A percentile compares a stretch with the other conserved stretches of the same genome.
phyloP scores from a whole-genome alignment of 1,140 invertebrate species.

The Drosophila setifemur region DNA sequence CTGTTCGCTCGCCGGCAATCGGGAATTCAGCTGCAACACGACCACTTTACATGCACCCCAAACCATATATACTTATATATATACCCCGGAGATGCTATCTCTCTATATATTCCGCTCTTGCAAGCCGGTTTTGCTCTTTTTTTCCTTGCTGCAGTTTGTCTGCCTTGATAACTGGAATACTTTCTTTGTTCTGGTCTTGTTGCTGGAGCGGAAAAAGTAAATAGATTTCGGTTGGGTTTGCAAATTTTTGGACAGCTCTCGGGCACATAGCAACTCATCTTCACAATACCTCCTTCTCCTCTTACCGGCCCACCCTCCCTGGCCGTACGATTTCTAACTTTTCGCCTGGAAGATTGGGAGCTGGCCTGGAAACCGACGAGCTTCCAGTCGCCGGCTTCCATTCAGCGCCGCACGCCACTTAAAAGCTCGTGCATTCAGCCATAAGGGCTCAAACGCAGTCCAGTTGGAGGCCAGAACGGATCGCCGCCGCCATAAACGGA shows the following conservation, averaged over 20 bases:
- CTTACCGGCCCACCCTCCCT: too few relatives aligned
- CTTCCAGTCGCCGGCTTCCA: slow-evolving; percentile 69
- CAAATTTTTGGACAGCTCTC: background rate
- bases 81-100: slow-evolving; percentile 21
- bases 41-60: slow-evolving; percentile 56
- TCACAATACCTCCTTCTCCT: background rate
- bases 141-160: slow-evolving; percentile 16
- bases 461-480: slow-evolving; percentile 79
- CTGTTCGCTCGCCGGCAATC: slow-evolving; percentile 61
- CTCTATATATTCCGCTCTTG: slow-evolving; percentile 7
- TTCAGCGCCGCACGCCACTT: slow-evolving; percentile 80
- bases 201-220: too few relatives aligned
- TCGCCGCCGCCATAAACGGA: slow-evolving; percentile 51
- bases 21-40: slow-evolving; percentile 73
- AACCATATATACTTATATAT: background rate
- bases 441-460: slow-evolving; percentile 74
- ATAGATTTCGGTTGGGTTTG: slow-evolving; percentile 1
- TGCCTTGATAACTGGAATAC: slow-evolving; percentile 51
- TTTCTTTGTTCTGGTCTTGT: slow-evolving; percentile 63
- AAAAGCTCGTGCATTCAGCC: slow-evolving; percentile 77
- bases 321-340: slow-evolving; percentile 10
- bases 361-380: slow-evolving; percentile 20
- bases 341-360: slow-evolving; percentile 9
- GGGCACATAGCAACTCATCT: background rate
- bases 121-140: slow-evolving; percentile 28